phyloP scores from a whole-genome alignment of 2,888 invertebrate species.

The Spilosoma lubricipeda region DNA sequence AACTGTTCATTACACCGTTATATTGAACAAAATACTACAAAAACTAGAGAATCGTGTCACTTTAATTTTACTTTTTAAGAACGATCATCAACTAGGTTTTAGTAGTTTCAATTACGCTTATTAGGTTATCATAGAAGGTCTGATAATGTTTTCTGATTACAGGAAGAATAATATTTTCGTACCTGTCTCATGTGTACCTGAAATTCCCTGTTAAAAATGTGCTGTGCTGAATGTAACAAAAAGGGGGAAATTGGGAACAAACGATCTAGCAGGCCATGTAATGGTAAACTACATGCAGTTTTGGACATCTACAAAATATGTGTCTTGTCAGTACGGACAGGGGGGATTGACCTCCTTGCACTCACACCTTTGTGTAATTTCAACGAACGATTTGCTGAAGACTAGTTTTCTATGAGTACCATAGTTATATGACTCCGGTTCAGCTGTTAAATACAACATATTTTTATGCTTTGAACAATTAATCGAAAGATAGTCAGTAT shows the following conservation, averaged over 20 bases:
- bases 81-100: neutral
- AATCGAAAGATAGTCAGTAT: slow-evolving; percentile 9
- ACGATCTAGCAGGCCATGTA: too few species aligned
- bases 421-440: neutral
- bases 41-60: slow-evolving; percentile 58
- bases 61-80: slow-evolving; percentile 38
- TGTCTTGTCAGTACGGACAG: too few species aligned
- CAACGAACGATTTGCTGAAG: neutral
- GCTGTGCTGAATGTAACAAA: slow-evolving; percentile 30
- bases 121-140: too few species aligned
- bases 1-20: too few species aligned
- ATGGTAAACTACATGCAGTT: too few species aligned
- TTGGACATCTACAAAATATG: too few species aligned
- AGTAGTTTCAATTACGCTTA: neutral
- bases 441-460: neutral
- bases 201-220: slow-evolving; percentile 26
- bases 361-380: too few species aligned
- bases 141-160: neutral
- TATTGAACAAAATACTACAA: slow-evolving; percentile 39
- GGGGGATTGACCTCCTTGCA: too few species aligned
- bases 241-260: neutral
- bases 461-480: too few species aligned
- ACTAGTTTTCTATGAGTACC: neutral
- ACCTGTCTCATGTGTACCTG: slow-evolving; percentile 33
- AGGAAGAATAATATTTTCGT: slow-evolving; percentile 21